Conservation (phyloP, 2,888 invertebrate genomes). For the Oligia fasciuncula region DNA sequence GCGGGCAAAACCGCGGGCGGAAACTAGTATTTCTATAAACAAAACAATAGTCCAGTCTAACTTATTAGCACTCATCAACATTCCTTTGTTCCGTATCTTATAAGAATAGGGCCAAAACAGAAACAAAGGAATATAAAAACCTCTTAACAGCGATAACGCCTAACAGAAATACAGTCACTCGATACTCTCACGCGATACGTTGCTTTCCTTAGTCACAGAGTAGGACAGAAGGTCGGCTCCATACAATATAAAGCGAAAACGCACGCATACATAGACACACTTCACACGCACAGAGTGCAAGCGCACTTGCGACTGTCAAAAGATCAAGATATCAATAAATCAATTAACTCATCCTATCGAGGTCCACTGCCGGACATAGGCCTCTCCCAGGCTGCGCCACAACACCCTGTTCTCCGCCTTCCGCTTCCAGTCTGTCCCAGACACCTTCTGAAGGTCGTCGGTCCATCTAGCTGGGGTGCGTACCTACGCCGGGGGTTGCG, state of each 20-base stretch:
- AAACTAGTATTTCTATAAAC: not conserved
- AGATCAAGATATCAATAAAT: not conserved
- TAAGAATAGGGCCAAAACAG: not conserved
- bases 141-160: conserved; percentile 16
- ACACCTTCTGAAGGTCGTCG: no score
- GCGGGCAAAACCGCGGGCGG: no score
- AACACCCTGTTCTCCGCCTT: no score
- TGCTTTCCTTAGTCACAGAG: not conserved
- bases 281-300: not conserved
- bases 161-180: conserved; percentile 19
- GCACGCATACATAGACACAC: not conserved
- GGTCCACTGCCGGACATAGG: no score
- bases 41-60: not conserved
- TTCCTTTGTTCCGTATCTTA: conserved; percentile 4
- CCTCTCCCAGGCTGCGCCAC: no score
- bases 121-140: conserved; percentile 26
- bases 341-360: not conserved
- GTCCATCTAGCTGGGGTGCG: no score
- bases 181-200: conserved; percentile 38
- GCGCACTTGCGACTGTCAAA: not conserved
- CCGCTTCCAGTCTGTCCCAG: no score
- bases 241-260: not conserved
- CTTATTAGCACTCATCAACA: not conserved
- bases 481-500: no score
- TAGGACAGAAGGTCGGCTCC: not conserved